A percentile compares a stretch with the other conserved stretches of the same genome.
These are phyloP conservation scores for Chloroclysta siterata DNA, from an alignment of 2,888 invertebrate species.

Conservation along the genomic window DNA sequence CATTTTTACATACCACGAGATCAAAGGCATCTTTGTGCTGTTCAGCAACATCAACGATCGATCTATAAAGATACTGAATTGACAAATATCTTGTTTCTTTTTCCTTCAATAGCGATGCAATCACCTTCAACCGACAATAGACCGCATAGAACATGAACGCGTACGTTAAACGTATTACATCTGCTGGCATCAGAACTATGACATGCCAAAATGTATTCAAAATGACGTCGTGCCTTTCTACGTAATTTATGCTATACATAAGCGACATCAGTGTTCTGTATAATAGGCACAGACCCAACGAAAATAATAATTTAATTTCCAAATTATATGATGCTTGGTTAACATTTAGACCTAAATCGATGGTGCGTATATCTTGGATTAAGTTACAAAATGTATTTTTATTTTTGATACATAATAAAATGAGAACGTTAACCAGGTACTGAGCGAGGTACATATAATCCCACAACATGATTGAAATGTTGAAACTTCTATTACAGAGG, in stretches of 20 bases:
- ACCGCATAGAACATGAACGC: conserved; percentile 18
- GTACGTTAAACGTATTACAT: conserved; percentile 5
- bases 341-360: conserved; percentile 15
- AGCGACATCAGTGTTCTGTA: background rate
- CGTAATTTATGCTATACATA: background rate
- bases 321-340: background rate
- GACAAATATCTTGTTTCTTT: background rate
- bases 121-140: conserved; percentile 13
- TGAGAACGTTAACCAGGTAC: background rate
- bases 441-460: background rate
- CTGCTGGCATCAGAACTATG: background rate
- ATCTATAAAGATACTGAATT: conserved; percentile 22
- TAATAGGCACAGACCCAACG: background rate
- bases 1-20: conserved; percentile 22
- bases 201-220: background rate
- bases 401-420: background rate
- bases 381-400: conserved; percentile 8
- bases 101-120: background rate
- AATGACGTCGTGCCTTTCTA: background rate
- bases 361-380: conserved; percentile 2
- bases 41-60: conserved; percentile 25
- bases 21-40: conserved; percentile 18
- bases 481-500: too few species aligned
- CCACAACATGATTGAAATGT: too few species aligned
- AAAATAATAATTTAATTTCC: conserved; percentile 10